Percentiles rank a stretch among this genome's conserved stretches.
Evolutionary conservation across 1,140 invertebrate genomes (phyloP).

Genomic region (Danaus plexippus): DNA sequence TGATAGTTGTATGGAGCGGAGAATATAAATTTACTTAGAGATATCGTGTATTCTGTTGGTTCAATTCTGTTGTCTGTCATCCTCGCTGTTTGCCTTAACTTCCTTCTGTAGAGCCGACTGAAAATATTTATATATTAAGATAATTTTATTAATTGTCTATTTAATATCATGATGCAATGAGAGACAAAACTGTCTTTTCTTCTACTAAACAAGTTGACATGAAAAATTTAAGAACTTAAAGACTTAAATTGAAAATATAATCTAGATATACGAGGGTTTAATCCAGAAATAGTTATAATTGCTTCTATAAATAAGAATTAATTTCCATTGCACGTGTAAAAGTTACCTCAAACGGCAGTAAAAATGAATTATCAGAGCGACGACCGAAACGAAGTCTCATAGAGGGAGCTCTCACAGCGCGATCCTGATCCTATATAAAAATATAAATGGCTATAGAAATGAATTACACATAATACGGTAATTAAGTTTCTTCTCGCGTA

Average conservation of each 20-base stretch:
- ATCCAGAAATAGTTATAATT: no score
- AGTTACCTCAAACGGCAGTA: constrained; percentile 67
- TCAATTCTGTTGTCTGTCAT: constrained; percentile 61
- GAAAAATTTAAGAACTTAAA: no score
- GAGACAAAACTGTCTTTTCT: constrained; percentile 1
- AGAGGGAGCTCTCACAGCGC: constrained; percentile 72
- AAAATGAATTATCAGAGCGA: constrained; percentile 73
- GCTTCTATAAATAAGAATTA: background rate
- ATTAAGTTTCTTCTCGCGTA: constrained; percentile 21
- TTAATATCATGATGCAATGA: background rate
- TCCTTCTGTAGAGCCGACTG: constrained; percentile 60
- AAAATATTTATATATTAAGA: constrained; percentile 20
- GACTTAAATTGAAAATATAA: no score
- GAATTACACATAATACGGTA: constrained; percentile 17
- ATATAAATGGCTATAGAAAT: constrained; percentile 27
- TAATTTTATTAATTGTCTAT: background rate
- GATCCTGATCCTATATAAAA: constrained; percentile 50
- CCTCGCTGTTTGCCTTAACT: constrained; percentile 60
- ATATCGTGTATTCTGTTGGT: constrained; percentile 21
- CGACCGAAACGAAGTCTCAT: constrained; percentile 76
- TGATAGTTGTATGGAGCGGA: constrained; percentile 47
- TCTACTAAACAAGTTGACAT: background rate
- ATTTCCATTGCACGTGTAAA: constrained; percentile 9
- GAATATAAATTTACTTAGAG: constrained; percentile 33
- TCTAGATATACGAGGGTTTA: no score